Evolutionary conservation across 2,888 invertebrate species (phyloP).

Genomic region (Troides oblongomaculatus): DNA sequence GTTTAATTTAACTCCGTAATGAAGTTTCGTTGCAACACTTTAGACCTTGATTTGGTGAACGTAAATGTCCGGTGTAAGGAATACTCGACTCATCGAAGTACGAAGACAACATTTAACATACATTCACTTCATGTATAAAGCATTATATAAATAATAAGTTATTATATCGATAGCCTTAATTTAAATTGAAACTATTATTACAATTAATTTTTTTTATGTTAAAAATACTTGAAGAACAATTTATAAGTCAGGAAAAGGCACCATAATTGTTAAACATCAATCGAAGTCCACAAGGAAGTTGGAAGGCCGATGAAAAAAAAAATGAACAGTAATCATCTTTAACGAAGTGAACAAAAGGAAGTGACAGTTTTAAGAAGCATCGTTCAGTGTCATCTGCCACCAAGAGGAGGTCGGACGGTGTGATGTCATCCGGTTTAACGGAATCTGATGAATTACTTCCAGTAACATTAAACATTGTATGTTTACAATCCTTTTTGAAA

Average conservation of each 20-base stretch:
- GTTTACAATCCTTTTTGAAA: not conserved
- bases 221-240: too few relatives aligned
- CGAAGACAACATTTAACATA: not conserved
- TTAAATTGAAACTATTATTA: too few relatives aligned
- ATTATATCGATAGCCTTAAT: too few relatives aligned
- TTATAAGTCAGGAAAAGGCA: not conserved
- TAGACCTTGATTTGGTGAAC: conserved; percentile 18
- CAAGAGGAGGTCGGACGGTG: not conserved
- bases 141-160: too few relatives aligned
- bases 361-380: conserved; percentile 3
- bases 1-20: not conserved
- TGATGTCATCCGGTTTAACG: not conserved
- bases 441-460: not conserved
- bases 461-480: not conserved
- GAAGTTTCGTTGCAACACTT: conserved; percentile 6
- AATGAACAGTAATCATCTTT: conserved; percentile 4
- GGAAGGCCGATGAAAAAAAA: conserved; percentile 1
- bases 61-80: conserved; percentile 12
- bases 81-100: not conserved
- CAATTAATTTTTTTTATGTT: too few relatives aligned
- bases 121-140: not conserved
- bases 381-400: not conserved
- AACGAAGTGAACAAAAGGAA: conserved; percentile 2
- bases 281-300: not conserved
- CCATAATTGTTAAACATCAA: not conserved